Base-by-base conservation (phyloP, 2,797 vertebrate genomes). In the Steatocranus sp. region DNA sequence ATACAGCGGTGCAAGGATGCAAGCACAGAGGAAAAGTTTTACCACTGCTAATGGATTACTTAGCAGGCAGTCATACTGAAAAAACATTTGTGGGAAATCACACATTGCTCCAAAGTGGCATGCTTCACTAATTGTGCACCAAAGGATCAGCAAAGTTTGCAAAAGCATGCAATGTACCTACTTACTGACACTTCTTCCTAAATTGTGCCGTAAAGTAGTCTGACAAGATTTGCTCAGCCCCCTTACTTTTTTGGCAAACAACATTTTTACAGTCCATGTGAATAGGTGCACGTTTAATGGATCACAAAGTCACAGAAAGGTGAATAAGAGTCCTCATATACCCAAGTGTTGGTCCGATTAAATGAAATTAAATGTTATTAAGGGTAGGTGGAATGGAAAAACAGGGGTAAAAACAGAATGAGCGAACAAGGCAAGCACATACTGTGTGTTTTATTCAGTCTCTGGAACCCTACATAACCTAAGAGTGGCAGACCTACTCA, bases 61-160 rank as follows among this genome's bases (percentile, higher is more conserved):
- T 92, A 88, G 81, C 78, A 86, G 25, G 51, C 54, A 27, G 48
- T 86, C 58, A 83, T 54, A 77, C 79, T 81, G 38, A 73, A 48
- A 61, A 84, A 92, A 78, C 48, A 58, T 12, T 74, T 80, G 89
- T 88, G 90, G 80, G 77, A 90, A 82, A 85, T 93, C 90, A 91
- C 94, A 95, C 87, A 46, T 93, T 56, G 85, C 86, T 94, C 89
- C 88, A 89, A 94, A 83, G 84, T 88, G 87, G 89, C 85, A 87
- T 61, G 76, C 80, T 86, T 90, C 58, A 80, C 83, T 90, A 79
- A 61, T 54, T 84, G 84, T 73, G 25, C 79, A 78, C 53, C 54
- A 84, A 34, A 68, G 23, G 76, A 89, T 76, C 51, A 83, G 91
- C 84, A 87, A 80, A 78, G 70, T 30, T 66, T 51, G 82, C 80